Conservation (phyloP, 2,113 vertebrate species). For the Protobothrops mucrosquamatus region DNA sequence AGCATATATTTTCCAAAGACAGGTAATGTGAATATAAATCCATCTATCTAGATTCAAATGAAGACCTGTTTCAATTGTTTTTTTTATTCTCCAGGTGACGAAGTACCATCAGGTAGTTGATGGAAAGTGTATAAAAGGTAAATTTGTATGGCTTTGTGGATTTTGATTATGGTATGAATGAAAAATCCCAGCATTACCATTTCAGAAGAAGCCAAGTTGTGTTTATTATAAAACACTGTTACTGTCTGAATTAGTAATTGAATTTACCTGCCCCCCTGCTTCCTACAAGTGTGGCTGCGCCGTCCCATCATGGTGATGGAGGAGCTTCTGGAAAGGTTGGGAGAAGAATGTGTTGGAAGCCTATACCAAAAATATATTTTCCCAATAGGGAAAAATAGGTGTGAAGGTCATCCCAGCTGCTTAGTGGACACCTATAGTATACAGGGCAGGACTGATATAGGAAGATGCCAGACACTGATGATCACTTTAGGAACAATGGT, state of each 20-base stretch:
- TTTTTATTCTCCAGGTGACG: background rate
- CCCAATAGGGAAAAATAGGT: background rate
- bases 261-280: background rate
- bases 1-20: background rate
- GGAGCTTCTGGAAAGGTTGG: background rate
- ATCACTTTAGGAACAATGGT: background rate
- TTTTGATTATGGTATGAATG: slow-evolving; percentile 15
- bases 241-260: slow-evolving; percentile 27
- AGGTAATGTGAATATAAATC: background rate
- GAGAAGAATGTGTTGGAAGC: background rate
- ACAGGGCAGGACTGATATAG: background rate
- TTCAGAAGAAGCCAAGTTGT: background rate
- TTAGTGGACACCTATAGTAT: background rate
- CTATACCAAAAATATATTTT: background rate
- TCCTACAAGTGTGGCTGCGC: background rate
- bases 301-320: background rate
- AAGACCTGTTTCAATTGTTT: background rate
- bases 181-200: background rate
- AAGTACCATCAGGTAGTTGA: background rate
- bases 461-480: background rate
- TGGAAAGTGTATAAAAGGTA: background rate
- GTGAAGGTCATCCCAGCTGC: background rate
- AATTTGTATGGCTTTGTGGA: background rate
- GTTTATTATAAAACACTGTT: slow-evolving; percentile 4
- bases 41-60: background rate